Percentiles rank a stretch among this genome's conserved stretches.
Conservation (phyloP, 2,113 vertebrate species). For the Neogobius melanostomus region DNA sequence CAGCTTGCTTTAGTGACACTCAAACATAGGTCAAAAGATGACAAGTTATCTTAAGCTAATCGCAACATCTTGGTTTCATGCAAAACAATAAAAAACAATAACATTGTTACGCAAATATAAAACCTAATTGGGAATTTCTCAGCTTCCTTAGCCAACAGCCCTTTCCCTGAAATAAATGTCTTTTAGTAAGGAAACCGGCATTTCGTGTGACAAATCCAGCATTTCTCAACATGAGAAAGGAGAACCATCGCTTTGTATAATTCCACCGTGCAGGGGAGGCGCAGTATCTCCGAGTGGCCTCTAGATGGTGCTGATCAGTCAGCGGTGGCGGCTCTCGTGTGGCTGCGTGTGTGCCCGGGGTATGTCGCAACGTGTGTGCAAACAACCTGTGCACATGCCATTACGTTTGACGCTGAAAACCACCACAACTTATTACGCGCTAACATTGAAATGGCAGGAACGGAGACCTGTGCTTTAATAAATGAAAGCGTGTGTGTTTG, state of each 20-base stretch:
- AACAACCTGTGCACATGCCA: slow-evolving; percentile 46
- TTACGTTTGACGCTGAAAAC: slow-evolving; percentile 28
- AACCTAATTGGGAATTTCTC: too few relatives aligned
- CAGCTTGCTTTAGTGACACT: too few relatives aligned
- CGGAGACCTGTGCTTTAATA: slow-evolving; percentile 2
- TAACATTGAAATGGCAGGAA: neutral
- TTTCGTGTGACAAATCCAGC: neutral
- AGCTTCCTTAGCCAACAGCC: too few relatives aligned
- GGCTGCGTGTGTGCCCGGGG: slow-evolving; percentile 12
- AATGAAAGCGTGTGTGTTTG: slow-evolving; percentile 14
- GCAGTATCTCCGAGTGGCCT: slow-evolving; percentile 68
- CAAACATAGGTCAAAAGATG: too few relatives aligned
- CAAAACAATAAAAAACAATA: too few relatives aligned
- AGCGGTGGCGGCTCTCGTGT: slow-evolving; percentile 37
- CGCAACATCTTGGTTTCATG: too few relatives aligned
- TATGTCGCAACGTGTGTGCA: slow-evolving; percentile 39
- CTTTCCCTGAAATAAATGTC: too few relatives aligned
- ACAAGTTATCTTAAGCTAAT: too few relatives aligned
- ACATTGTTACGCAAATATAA: too few relatives aligned
- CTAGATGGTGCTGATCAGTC: slow-evolving; percentile 92
- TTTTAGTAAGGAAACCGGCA: too few relatives aligned
- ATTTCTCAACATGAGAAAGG: neutral
- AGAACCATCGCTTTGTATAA: too few relatives aligned
- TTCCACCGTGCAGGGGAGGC: neutral
- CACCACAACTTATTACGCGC: neutral